Conservation (phyloP, 2,888 invertebrate genomes). For the Cremastinae sp. region DNA sequence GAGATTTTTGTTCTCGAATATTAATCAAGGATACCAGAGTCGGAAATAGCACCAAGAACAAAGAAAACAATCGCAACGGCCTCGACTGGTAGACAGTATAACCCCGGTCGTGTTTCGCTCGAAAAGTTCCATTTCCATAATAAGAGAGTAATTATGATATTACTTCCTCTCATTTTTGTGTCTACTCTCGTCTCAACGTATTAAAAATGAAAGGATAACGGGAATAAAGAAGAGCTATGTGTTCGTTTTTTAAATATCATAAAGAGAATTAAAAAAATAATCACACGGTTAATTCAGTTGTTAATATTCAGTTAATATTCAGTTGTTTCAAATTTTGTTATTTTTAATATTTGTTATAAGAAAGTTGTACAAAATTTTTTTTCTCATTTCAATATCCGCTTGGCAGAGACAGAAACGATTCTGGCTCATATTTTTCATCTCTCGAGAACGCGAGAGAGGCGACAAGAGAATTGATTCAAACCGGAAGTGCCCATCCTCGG, state of each 20-base stretch:
- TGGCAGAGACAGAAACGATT: neutral
- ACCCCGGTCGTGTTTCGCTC: constrained; percentile 2
- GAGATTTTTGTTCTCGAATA: too few relatives aligned
- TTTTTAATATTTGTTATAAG: too few relatives aligned
- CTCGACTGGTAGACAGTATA: constrained; percentile 4
- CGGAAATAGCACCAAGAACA: constrained; percentile 12
- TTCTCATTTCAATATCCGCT: neutral
- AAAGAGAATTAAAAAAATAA: too few relatives aligned
- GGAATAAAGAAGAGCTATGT: neutral
- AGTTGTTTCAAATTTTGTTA: too few relatives aligned
- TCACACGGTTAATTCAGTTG: too few relatives aligned
- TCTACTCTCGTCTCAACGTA: constrained; percentile 14
- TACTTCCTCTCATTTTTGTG: constrained; percentile 8
- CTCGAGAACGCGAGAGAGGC: neutral
- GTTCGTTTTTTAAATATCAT: too few relatives aligned
- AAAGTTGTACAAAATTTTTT: too few relatives aligned
- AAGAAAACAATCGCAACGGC: constrained; percentile 28
- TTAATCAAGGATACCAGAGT: too few relatives aligned
- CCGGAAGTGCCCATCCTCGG: neutral
- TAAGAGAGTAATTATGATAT: constrained; percentile 42
- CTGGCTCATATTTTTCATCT: neutral
- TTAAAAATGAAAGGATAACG: neutral
- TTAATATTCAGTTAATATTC: too few relatives aligned
- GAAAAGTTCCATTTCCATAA: constrained; percentile 26
- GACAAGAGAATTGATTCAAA: neutral